phyloP scores from a whole-genome alignment of 2,113 vertebrate genomes.

The Misgurnus anguillicaudatus region DNA sequence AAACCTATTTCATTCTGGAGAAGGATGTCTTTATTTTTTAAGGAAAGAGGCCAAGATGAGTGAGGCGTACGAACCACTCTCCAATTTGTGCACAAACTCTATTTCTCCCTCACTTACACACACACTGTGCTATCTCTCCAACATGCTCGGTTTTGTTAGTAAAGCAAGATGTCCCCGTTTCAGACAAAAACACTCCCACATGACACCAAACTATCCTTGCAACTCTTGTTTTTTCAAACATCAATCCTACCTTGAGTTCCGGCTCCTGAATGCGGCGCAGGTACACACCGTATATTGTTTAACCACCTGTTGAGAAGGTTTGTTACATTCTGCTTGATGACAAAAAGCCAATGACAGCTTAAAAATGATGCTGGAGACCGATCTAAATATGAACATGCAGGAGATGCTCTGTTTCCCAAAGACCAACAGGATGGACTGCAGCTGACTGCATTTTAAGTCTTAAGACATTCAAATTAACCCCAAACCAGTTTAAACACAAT shows the following conservation, averaged over 20 bases:
- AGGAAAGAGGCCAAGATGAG: conserved; percentile 29
- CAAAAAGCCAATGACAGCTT: conserved; percentile 9
- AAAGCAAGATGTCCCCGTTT: conserved; percentile 30
- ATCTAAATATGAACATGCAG: background rate
- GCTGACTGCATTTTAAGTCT: conserved; percentile 23
- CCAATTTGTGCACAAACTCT: conserved; percentile 38
- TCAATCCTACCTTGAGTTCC: conserved; percentile 44
- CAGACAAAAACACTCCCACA: conserved; percentile 16
- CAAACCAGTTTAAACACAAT: conserved; percentile 4
- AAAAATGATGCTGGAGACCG: conserved; percentile 15
- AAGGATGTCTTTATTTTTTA: background rate
- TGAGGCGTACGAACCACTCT: conserved; percentile 46
- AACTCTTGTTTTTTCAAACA: background rate
- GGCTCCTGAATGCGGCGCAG: conserved; percentile 36
- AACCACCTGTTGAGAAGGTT: conserved; percentile 39
- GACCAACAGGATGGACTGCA: conserved; percentile 13
- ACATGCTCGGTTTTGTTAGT: conserved; percentile 34
- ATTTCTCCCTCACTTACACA: conserved; percentile 1
- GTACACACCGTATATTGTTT: conserved; percentile 12
- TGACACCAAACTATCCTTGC: background rate
- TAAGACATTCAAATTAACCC: conserved; percentile 22
- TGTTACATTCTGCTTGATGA: conserved; percentile 13
- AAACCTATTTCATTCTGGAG: background rate
- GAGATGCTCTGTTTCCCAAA: conserved; percentile 3
- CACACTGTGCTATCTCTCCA: conserved; percentile 6